Conservation (phyloP, 2,888 invertebrate genomes). For the Parnassius orleans region DNA sequence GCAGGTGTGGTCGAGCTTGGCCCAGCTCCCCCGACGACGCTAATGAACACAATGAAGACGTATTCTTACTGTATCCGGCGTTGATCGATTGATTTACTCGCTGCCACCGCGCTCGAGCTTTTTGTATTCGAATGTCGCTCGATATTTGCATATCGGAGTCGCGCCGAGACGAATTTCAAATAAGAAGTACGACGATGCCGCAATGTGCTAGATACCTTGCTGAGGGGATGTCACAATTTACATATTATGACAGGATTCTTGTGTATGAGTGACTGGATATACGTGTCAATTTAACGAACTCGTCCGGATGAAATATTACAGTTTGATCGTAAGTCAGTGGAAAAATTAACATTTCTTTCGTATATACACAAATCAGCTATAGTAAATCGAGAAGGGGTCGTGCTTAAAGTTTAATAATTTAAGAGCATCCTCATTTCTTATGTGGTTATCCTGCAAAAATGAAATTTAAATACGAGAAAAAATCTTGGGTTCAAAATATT, state of each 20-base stretch:
- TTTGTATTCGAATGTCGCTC: constrained; percentile 78
- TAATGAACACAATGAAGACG: constrained; percentile 82
- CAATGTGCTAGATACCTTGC: constrained; percentile 28
- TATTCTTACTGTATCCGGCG: constrained; percentile 78
- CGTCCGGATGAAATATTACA: too few relatives aligned
- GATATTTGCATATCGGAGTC: constrained; percentile 74
- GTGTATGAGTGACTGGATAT: constrained; percentile 19
- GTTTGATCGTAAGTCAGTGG: too few relatives aligned
- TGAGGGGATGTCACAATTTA: constrained; percentile 21
- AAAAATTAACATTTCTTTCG: too few relatives aligned
- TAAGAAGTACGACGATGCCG: constrained; percentile 41
- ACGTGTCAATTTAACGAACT: constrained; percentile 23
- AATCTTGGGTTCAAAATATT: too few relatives aligned
- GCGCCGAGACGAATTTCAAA: constrained; percentile 73
- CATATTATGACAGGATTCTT: constrained; percentile 25
- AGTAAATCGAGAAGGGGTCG: too few relatives aligned
- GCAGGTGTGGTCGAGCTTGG: constrained; percentile 67
- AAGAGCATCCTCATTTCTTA: too few relatives aligned
- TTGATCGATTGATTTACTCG: constrained; percentile 81
- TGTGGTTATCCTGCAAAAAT: too few relatives aligned
- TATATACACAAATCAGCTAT: too few relatives aligned
- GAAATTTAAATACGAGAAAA: too few relatives aligned
- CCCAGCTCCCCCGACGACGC: constrained; percentile 54
- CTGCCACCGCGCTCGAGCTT: constrained; percentile 79
- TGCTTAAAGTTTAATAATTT: too few relatives aligned